Conservation (phyloP, 2,113 vertebrate species). For the Panurus biarmicus region DNA sequence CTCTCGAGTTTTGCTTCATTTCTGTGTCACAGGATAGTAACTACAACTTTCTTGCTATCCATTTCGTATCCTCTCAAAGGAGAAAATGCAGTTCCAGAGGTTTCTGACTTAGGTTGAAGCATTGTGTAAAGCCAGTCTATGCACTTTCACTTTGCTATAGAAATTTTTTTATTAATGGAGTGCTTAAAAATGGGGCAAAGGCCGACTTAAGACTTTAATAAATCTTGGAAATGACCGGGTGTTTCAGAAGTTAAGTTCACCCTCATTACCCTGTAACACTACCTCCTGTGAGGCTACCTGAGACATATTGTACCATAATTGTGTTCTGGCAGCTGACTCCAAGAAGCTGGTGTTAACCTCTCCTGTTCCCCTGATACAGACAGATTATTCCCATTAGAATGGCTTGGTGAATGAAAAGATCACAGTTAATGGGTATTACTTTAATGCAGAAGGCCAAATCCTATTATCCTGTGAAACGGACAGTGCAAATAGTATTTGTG, state of each 20-base stretch:
- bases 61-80: background rate
- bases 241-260: slow-evolving; percentile 42
- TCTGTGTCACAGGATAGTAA: background rate
- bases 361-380: background rate
- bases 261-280: slow-evolving; percentile 38
- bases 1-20: background rate
- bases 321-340: slow-evolving; percentile 17
- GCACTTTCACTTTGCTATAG: background rate
- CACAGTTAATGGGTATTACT: slow-evolving; percentile 48
- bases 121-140: background rate
- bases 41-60: background rate
- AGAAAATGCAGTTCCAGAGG: background rate
- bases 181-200: slow-evolving; percentile 27
- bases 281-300: slow-evolving; percentile 35
- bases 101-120: background rate
- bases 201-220: background rate
- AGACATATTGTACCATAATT: background rate
- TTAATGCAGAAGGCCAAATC: slow-evolving; percentile 46
- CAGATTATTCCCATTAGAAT: slow-evolving; percentile 45
- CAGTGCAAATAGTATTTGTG: slow-evolving; percentile 10
- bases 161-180: slow-evolving; percentile 27
- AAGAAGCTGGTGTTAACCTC: background rate
- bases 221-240: background rate
- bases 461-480: slow-evolving; percentile 35
- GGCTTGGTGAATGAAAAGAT: slow-evolving; percentile 54